These are phyloP conservation scores for Eidolon dupreanum DNA, from an alignment of 2,797 vertebrate genomes.

Conservation along the genomic window DNA sequence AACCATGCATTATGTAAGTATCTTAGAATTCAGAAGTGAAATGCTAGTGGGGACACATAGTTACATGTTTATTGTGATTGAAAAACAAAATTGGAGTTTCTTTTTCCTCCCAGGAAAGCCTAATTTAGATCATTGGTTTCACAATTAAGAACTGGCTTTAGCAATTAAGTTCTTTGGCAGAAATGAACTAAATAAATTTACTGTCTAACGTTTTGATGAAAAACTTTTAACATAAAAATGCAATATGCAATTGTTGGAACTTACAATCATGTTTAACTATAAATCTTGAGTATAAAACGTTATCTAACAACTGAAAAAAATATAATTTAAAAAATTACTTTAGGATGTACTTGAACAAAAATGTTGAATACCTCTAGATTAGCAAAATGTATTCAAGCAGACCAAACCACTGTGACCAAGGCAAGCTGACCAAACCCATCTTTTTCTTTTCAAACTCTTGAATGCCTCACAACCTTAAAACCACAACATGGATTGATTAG, in stretches of 20 bases:
- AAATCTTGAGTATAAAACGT: neutral
- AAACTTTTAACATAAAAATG: neutral
- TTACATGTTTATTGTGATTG: neutral
- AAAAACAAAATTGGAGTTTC: neutral
- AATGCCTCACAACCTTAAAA: neutral
- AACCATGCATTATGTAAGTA: neutral
- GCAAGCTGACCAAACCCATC: neutral
- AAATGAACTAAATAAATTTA: neutral
- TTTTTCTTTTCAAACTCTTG: neutral
- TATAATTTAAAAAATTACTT: neutral
- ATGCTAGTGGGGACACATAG: neutral
- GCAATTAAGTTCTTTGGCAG: neutral
- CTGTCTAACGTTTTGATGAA: neutral
- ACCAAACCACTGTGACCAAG: neutral
- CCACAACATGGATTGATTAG: neutral
- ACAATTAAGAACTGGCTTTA: constrained; percentile 1
- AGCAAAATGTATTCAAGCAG: neutral
- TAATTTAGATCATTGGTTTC: constrained; percentile 5
- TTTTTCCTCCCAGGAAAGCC: neutral
- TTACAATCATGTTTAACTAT: neutral
- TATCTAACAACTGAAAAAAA: neutral
- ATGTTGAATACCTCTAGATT: neutral
- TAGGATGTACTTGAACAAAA: neutral
- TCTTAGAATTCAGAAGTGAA: neutral
- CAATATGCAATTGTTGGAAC: neutral